Percentiles rank a stretch among this genome's conserved stretches.
Conservation (phyloP, 2,113 vertebrate genomes). For the Stigmatopora argus region DNA sequence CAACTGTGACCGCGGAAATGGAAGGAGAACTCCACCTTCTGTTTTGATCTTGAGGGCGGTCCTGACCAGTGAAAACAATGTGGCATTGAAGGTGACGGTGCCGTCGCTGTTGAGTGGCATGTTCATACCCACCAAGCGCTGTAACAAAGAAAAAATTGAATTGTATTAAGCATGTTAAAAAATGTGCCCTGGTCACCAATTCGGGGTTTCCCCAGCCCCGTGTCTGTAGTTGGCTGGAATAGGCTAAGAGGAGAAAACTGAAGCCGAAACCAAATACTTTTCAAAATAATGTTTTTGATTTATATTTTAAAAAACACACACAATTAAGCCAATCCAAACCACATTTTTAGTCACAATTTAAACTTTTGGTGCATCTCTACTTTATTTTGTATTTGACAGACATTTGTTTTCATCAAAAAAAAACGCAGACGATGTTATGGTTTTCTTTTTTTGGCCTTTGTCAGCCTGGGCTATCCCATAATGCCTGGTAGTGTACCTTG, state of each 20-base stretch:
- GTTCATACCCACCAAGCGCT: constrained; percentile 96
- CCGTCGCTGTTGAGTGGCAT: constrained; percentile 97
- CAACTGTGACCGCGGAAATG: neutral
- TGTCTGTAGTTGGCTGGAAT: too few relatives aligned
- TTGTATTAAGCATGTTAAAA: neutral
- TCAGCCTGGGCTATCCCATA: neutral
- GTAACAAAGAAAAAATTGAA: constrained; percentile 19
- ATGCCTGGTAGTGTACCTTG: constrained; percentile 72
- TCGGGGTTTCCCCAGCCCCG: too few relatives aligned
- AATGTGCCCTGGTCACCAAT: too few relatives aligned
- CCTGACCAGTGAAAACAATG: constrained; percentile 91
- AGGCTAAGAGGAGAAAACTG: too few relatives aligned
- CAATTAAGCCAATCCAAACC: too few relatives aligned
- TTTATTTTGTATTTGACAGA: neutral
- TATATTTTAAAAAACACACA: too few relatives aligned
- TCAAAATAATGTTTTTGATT: too few relatives aligned
- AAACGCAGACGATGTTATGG: neutral
- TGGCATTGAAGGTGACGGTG: constrained; percentile 96
- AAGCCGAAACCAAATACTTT: too few relatives aligned
- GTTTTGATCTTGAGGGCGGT: constrained; percentile 98
- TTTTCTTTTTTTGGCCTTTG: neutral
- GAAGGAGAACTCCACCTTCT: constrained; percentile 74
- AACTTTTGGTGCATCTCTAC: too few relatives aligned
- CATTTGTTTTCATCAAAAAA: too few relatives aligned
- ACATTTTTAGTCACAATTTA: too few relatives aligned